A percentile compares a stretch with the other conserved stretches of the same genome.
Conservation (phyloP, 2,113 vertebrate species). For the Ciconia stormi region DNA sequence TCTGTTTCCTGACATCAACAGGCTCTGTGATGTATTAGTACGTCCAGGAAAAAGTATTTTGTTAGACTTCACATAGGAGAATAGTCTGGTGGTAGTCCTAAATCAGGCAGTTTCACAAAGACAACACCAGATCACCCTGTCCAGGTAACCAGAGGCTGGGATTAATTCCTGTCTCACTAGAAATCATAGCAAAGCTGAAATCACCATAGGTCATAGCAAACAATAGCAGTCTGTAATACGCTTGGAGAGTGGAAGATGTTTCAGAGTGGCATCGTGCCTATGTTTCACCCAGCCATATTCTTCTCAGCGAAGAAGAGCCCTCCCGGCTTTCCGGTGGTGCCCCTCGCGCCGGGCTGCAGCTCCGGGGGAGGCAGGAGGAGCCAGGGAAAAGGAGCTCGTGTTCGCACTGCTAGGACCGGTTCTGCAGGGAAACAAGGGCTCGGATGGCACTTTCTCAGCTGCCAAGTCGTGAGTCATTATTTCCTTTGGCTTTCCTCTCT, state of each 20-base stretch:
- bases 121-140: background rate
- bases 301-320: background rate
- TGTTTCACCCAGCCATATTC: too few relatives aligned
- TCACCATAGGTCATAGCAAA: background rate
- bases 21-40: background rate
- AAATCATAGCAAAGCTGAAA: background rate
- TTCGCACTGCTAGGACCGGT: background rate
- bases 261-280: fast-evolving
- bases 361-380: background rate
- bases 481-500: constrained; percentile 13
- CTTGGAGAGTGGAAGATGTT: background rate
- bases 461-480: background rate
- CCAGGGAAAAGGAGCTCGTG: background rate
- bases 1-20: background rate
- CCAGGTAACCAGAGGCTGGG: background rate
- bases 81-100: background rate
- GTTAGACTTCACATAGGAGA: background rate
- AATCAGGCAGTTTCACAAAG: background rate
- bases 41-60: background rate
- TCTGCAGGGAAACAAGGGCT: background rate
- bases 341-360: fast-evolving
- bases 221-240: fast-evolving
- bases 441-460: background rate
- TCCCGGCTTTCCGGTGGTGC: background rate
- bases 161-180: background rate